Evolutionary conservation across 2,113 vertebrate genomes (phyloP).

Genomic region (Andinoacara biseriatus): DNA sequence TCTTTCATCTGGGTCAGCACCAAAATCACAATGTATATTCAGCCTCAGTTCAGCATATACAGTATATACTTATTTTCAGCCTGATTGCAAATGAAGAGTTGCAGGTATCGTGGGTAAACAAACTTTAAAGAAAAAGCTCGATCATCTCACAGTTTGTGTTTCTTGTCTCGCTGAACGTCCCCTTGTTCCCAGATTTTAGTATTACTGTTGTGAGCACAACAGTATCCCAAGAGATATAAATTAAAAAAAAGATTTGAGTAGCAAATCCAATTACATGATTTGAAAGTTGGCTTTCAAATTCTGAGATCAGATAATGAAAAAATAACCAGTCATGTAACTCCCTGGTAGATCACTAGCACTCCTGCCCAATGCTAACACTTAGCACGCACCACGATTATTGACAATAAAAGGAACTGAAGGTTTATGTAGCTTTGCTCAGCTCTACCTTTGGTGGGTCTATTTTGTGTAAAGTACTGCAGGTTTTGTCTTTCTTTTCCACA

Average conservation of each 20-base stretch:
- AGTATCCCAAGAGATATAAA: not conserved
- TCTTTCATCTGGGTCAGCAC: not conserved
- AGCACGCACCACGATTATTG: not conserved
- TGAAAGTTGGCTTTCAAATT: not conserved
- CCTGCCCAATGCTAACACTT: not conserved
- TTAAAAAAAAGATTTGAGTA: not conserved
- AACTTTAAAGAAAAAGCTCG: not conserved
- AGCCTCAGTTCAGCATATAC: not conserved
- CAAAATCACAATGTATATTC: not conserved
- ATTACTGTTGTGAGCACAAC: not conserved
- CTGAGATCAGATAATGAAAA: not conserved
- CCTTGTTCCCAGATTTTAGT: not conserved
- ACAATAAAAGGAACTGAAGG: not conserved
- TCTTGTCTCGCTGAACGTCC: not conserved
- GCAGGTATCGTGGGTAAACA: not conserved
- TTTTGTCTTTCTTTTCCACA: too few species aligned
- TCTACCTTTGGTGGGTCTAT: not conserved
- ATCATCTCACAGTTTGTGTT: not conserved
- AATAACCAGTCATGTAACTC: not conserved
- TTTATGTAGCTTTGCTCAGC: accelerated
- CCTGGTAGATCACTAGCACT: not conserved
- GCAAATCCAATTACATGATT: not conserved
- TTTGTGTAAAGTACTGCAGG: too few species aligned
- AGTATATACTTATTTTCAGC: not conserved
- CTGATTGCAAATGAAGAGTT: not conserved